Base-by-base conservation (phyloP, 2,113 vertebrate genomes). In the Puma concolor region DNA sequence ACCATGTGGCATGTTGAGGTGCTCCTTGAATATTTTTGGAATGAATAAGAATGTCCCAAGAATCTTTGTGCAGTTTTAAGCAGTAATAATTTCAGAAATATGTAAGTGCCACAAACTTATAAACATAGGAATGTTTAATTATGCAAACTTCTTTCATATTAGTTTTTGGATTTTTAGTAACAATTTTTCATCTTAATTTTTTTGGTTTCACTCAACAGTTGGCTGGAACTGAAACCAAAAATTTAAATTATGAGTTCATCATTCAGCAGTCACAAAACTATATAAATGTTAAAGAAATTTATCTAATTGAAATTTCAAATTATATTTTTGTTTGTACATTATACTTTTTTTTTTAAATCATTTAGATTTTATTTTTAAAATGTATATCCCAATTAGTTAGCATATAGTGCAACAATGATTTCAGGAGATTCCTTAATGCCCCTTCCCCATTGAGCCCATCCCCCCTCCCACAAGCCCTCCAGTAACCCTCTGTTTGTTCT, bases 221-320 rank as follows among this genome's bases (percentile, higher is more conserved):
- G 31, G 9, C 19, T 92, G 93, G 33, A 44, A 94, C 13, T 83
- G 9, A 41, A 94, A 63, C 33, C 7, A 79, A 82, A 63, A 79
- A 16, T 74, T 63, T 83, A 88, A 94, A 85, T 95, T 54, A 25
- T 23, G 48, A 80, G 23, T 85, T 66, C 23, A 82, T 89, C 71
- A 96, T 76, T 97, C 14, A 94, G 72, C 31, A 95, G 5, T 74
- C 38, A 95, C 27, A 89, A 57, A 89, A 83, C 9, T 92, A 10
- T 64, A 71, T 84, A 91, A 96, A 90, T 44, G 36, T 89, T 50
- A 60, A 86, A 90, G 16, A 98, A 93, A 77, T 44, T 38, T 67
- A 84, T 33, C 23, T 81, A 80, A 54, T 6, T 93, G 13, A 89
- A 95, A 11, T 80, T 88, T 84, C 16, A 81, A 38, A 60, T 76